Conservation (phyloP, 2,888 invertebrate genomes). For the Machimus rusticus region DNA sequence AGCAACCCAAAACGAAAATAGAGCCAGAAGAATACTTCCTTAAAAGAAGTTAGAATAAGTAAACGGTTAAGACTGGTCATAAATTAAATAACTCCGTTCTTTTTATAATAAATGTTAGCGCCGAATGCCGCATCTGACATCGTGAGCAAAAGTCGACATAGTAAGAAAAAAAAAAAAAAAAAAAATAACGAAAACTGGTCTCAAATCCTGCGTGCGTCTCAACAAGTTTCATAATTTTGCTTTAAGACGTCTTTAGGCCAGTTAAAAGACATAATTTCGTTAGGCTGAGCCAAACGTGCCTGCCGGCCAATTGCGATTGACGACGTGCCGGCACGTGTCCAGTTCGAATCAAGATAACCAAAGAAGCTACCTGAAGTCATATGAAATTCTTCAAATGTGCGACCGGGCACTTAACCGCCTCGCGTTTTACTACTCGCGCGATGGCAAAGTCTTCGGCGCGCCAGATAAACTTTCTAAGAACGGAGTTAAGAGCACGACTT, state of each 20-base stretch:
- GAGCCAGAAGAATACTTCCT: background rate
- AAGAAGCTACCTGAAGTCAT: slow-evolving; percentile 30
- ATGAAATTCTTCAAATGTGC: background rate
- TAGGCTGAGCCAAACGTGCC: slow-evolving; percentile 8
- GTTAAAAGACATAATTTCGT: slow-evolving; percentile 28
- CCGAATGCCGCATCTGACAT: background rate
- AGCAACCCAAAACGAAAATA: background rate
- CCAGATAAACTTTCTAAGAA: slow-evolving; percentile 24
- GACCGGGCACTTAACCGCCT: background rate
- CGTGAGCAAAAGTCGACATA: background rate
- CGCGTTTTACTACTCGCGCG: background rate
- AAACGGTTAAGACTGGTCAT: background rate
- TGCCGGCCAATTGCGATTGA: slow-evolving; percentile 11
- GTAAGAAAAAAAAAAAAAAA: background rate
- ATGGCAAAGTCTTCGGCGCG: background rate
- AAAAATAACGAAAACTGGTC: background rate
- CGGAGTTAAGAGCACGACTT: background rate
- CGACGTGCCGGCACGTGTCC: slow-evolving; percentile 24
- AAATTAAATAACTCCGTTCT: background rate
- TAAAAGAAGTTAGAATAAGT: background rate
- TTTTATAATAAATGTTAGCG: background rate
- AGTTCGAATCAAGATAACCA: slow-evolving; percentile 7
- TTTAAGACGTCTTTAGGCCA: slow-evolving; percentile 25
- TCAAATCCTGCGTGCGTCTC: background rate
- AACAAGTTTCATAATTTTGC: slow-evolving; percentile 2